These are phyloP conservation scores for Dicerorhinus sumatrensis DNA, from an alignment of 2,113 vertebrate genomes.

Conservation along the genomic window DNA sequence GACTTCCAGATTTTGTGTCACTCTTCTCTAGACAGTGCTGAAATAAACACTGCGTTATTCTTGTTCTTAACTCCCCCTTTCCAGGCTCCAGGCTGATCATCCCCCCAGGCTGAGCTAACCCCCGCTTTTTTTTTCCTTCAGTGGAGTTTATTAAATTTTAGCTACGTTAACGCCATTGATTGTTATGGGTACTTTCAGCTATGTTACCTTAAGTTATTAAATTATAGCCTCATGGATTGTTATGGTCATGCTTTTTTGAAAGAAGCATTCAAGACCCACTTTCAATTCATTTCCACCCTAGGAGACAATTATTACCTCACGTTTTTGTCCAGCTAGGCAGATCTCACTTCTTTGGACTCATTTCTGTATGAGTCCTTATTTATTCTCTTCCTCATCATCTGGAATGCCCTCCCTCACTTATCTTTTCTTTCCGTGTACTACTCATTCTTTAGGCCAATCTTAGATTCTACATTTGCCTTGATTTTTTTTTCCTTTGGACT, in stretches of 20 bases:
- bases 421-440: neutral
- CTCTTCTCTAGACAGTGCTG: neutral
- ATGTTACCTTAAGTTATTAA: neutral
- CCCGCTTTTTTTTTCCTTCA: neutral
- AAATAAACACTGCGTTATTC: neutral
- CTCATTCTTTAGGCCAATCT: slow-evolving; percentile 10
- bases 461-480: neutral
- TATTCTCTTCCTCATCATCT: neutral
- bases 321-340: neutral
- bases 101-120: too few relatives aligned
- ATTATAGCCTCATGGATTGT: neutral
- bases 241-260: neutral
- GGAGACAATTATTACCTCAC: neutral
- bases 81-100: neutral
- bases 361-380: neutral
- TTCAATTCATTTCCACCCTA: neutral
- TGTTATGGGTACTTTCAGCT: neutral
- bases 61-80: neutral
- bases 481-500: neutral
- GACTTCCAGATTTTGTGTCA: neutral
- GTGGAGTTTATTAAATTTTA: neutral
- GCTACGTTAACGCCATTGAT: neutral
- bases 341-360: neutral
- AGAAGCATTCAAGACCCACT: neutral
- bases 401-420: neutral